Percentiles rank a stretch among this genome's conserved stretches.
These are phyloP conservation scores for Drepana arcuata DNA, from an alignment of 1,140 invertebrate genomes.

Conservation along the genomic window DNA sequence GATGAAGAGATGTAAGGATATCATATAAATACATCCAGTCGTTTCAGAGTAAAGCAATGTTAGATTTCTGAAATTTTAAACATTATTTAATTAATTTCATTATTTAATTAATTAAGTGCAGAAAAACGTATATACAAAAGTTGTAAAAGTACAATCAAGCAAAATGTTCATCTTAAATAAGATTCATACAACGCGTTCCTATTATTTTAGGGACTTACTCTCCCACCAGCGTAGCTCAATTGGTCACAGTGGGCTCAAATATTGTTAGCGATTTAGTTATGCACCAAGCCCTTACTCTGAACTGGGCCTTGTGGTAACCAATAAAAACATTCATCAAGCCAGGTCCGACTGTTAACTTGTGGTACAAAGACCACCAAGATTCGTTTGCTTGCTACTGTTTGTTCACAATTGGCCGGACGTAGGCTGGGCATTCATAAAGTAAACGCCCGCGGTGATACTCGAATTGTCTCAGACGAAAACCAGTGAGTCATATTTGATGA, in stretches of 20 bases:
- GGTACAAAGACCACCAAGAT: constrained; percentile 28
- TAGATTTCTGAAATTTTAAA: too few relatives aligned
- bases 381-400: constrained; percentile 14
- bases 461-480: constrained; percentile 12
- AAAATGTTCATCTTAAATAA: too few relatives aligned
- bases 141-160: too few relatives aligned
- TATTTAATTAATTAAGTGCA: too few relatives aligned
- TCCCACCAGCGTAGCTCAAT: constrained; percentile 33
- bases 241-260: constrained; percentile 38
- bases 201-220: not conserved
- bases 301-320: constrained; percentile 28
- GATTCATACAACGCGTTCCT: not conserved
- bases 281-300: constrained; percentile 48
- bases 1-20: too few relatives aligned
- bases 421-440: too few relatives aligned
- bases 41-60: too few relatives aligned
- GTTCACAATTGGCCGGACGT: constrained; percentile 22
- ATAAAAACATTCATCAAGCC: constrained; percentile 41
- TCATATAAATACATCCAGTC: too few relatives aligned
- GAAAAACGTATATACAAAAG: too few relatives aligned
- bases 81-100: too few relatives aligned
- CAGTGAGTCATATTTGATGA: constrained; percentile 4
- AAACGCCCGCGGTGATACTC: constrained; percentile 6
- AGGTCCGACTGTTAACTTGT: constrained; percentile 29
- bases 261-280: constrained; percentile 46